These are phyloP conservation scores for Solenopsis fugax DNA, from an alignment of 1,140 invertebrate species.

Conservation along the genomic window DNA sequence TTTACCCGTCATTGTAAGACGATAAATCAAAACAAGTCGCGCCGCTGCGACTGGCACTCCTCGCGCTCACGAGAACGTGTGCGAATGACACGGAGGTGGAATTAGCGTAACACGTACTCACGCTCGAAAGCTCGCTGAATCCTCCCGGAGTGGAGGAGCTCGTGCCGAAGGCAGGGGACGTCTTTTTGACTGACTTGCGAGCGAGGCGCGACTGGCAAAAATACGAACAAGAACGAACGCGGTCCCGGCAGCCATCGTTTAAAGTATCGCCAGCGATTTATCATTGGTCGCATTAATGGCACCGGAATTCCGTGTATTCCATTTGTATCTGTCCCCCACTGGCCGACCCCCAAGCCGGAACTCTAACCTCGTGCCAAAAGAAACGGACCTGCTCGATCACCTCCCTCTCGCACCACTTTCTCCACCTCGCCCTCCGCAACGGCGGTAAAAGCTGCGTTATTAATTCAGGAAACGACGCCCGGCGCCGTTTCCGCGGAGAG, in stretches of 20 bases:
- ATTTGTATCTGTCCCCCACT: slow-evolving; percentile 83
- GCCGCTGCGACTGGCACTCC: slow-evolving; percentile 43
- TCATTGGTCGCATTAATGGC: slow-evolving; percentile 83
- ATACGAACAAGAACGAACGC: slow-evolving; percentile 81
- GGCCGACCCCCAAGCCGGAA: slow-evolving; percentile 65
- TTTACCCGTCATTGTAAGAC: slow-evolving; percentile 73
- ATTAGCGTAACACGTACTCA: slow-evolving; percentile 67
- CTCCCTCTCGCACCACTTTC: not conserved
- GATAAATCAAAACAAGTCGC: slow-evolving; percentile 75
- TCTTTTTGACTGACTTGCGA: slow-evolving; percentile 74
- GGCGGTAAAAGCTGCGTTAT: slow-evolving; percentile 61
- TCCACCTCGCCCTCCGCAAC: slow-evolving; percentile 47
- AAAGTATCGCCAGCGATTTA: slow-evolving; percentile 83
- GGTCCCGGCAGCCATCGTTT: slow-evolving; percentile 82
- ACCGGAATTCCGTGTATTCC: slow-evolving; percentile 82
- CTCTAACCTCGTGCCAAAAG: slow-evolving; percentile 78
- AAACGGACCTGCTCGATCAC: slow-evolving; percentile 77
- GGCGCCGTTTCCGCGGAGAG: not conserved
- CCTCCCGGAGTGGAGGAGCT: not conserved
- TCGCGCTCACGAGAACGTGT: slow-evolving; percentile 46
- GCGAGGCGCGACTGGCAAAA: slow-evolving; percentile 76
- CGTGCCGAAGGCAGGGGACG: slow-evolving; percentile 48
- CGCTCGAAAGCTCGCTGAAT: slow-evolving; percentile 7
- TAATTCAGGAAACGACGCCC: slow-evolving; percentile 71
- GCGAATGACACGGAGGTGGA: slow-evolving; percentile 61